Conservation (phyloP, 2,888 invertebrate species). For the Arge pagana region DNA sequence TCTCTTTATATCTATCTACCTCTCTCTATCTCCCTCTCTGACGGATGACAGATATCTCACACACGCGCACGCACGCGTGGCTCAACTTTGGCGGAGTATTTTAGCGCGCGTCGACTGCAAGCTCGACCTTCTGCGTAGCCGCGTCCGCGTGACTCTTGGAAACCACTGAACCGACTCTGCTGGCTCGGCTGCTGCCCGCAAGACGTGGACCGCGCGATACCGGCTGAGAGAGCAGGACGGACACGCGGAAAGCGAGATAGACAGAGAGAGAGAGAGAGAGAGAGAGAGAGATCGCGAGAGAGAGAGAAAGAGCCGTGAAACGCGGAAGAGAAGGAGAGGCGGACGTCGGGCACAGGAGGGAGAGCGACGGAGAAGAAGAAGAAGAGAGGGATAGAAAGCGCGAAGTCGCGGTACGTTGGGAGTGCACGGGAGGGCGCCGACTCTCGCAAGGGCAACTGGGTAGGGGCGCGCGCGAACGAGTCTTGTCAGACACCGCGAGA, state of each 20-base stretch:
- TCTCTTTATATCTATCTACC: too few relatives aligned
- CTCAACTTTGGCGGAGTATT: too few relatives aligned
- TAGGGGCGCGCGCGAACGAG: constrained; percentile 14
- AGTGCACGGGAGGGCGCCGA: background rate
- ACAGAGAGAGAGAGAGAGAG: constrained; percentile 15
- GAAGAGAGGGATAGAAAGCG: too few relatives aligned
- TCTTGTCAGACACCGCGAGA: constrained; percentile 6
- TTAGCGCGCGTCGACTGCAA: too few relatives aligned
- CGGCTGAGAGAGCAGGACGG: too few relatives aligned
- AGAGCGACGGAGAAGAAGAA: too few relatives aligned
- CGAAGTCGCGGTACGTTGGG: too few relatives aligned
- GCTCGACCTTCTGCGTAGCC: too few relatives aligned
- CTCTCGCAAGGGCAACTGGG: constrained; percentile 9
- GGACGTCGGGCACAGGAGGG: constrained; percentile 5
- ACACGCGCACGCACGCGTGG: too few relatives aligned
- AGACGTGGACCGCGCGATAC: constrained; percentile 3
- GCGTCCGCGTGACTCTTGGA: constrained; percentile 38
- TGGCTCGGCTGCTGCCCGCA: constrained; percentile 25
- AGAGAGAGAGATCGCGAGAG: constrained; percentile 24
- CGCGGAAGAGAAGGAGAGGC: background rate
- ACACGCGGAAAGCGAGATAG: constrained; percentile 17
- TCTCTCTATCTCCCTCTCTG: too few relatives aligned
- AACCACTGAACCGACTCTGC: constrained; percentile 42
- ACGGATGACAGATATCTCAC: too few relatives aligned
- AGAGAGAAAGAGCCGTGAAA: background rate